Conservation (phyloP, 1,140 invertebrate genomes). For the Pseudobourletiella spinata region DNA sequence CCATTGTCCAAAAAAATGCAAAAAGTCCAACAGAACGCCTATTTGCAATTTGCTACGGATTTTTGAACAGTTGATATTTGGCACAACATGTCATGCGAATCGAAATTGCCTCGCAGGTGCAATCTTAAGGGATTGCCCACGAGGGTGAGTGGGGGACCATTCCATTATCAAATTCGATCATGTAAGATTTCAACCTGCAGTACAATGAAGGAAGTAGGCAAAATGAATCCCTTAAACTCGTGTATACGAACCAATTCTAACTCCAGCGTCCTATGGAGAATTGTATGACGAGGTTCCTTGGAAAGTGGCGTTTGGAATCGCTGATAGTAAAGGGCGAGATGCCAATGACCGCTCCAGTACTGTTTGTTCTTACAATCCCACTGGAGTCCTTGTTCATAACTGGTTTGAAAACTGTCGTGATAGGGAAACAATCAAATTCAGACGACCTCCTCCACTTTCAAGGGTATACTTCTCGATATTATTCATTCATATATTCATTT, state of each 20-base stretch:
- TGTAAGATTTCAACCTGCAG: neutral
- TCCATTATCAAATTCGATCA: slow-evolving; percentile 10
- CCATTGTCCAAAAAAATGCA: too few relatives aligned
- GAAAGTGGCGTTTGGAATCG: slow-evolving; percentile 12
- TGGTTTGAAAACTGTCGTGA: slow-evolving; percentile 21
- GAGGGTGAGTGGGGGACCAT: neutral
- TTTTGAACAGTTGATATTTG: too few relatives aligned
- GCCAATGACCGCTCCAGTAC: neutral
- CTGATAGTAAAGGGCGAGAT: neutral
- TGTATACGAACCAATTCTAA: neutral
- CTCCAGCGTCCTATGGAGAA: slow-evolving; percentile 22
- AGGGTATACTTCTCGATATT: too few relatives aligned
- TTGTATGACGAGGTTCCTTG: slow-evolving; percentile 24
- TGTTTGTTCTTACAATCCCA: neutral
- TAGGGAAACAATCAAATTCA: neutral
- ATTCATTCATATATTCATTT: too few relatives aligned
- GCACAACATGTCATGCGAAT: too few relatives aligned
- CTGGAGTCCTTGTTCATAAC: slow-evolving; percentile 17
- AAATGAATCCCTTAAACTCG: neutral
- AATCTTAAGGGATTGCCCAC: neutral
- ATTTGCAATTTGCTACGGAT: too few relatives aligned
- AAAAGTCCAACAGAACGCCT: too few relatives aligned
- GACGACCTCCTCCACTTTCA: slow-evolving; percentile 9
- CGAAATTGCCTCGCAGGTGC: too few relatives aligned
- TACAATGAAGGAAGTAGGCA: neutral